Evolutionary conservation across 1,140 invertebrate genomes (phyloP).

Genomic region (Bombus terrestris): DNA sequence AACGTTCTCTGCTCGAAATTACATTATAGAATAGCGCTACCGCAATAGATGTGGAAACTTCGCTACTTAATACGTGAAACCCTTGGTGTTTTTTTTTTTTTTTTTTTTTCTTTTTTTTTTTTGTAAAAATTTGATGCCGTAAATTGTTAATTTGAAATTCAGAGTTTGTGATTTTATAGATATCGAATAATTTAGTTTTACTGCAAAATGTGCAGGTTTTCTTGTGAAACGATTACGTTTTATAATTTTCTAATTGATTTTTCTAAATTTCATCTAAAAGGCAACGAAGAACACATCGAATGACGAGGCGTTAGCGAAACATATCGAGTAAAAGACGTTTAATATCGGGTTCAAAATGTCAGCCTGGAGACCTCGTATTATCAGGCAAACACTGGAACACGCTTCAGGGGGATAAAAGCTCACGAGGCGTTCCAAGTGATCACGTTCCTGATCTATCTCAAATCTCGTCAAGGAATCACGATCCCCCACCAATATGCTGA

Average conservation of each 20-base stretch:
- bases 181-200: neutral
- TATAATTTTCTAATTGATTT: neutral
- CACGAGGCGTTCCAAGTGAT: slow-evolving; percentile 5
- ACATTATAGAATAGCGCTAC: neutral
- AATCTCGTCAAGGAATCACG: slow-evolving; percentile 9
- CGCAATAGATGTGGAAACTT: neutral
- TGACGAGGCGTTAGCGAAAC: too few species aligned
- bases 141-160: neutral
- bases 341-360: slow-evolving; percentile 12
- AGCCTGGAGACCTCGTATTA: neutral
- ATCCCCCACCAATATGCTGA: slow-evolving; percentile 18
- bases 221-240: neutral
- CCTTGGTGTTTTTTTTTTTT: too few species aligned
- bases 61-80: neutral
- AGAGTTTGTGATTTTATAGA: neutral
- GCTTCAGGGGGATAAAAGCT: neutral
- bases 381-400: neutral
- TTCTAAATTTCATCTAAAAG: neutral
- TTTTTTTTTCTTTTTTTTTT: neutral
- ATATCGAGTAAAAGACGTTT: neutral
- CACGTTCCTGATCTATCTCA: slow-evolving; percentile 20
- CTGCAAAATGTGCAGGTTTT: neutral
- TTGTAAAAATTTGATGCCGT: too few species aligned
- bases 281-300: too few species aligned
- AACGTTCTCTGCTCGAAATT: neutral